Evolutionary conservation across 2,888 invertebrate genomes (phyloP).

Genomic region (Dione juno): DNA sequence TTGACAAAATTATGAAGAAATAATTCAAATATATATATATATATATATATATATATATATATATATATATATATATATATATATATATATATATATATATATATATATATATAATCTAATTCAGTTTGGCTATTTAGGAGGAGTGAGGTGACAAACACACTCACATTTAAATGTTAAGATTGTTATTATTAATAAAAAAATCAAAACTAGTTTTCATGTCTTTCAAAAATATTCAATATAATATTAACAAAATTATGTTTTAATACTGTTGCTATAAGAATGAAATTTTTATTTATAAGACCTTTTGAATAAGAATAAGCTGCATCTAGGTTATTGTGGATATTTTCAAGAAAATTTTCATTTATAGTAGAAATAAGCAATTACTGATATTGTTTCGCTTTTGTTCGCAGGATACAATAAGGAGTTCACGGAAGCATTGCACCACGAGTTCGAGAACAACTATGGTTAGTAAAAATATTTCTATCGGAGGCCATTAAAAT

Average conservation of each 20-base stretch:
- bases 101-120: no score
- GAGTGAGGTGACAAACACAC: no score
- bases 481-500: constrained; percentile 48
- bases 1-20: not conserved
- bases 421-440: constrained; percentile 47
- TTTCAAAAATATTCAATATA: no score
- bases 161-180: no score
- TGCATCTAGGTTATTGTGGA: constrained; percentile 33
- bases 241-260: not conserved
- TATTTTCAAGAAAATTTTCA: constrained; percentile 41
- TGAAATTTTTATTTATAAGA: constrained; percentile 23
- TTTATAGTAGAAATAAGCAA: constrained; percentile 43
- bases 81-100: no score
- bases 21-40: no score
- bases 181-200: no score
- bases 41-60: no score
- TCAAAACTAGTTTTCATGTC: no score
- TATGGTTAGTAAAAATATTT: constrained; percentile 60
- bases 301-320: constrained; percentile 17
- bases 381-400: constrained; percentile 43
- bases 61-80: no score
- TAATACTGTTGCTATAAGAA: constrained; percentile 11
- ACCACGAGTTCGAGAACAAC: constrained; percentile 54
- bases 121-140: no score
- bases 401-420: constrained; percentile 59